Evolutionary conservation across 2,113 vertebrate genomes (phyloP).

Genomic region (Sterna hirundo): DNA sequence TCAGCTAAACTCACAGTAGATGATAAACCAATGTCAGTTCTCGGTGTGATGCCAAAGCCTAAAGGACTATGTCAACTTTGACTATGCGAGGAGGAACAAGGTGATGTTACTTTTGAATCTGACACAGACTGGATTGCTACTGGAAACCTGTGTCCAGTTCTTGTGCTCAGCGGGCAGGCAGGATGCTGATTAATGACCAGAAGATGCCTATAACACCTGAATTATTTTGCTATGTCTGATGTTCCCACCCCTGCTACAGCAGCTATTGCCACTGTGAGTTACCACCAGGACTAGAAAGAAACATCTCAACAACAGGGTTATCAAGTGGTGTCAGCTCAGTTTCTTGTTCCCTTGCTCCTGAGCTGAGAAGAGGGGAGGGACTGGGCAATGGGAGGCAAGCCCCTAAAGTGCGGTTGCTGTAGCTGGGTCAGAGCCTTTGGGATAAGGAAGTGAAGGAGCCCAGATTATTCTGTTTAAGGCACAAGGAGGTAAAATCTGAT

Average conservation of each 20-base stretch:
- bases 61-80: neutral
- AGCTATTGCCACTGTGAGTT: neutral
- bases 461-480: neutral
- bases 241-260: neutral
- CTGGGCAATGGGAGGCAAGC: neutral
- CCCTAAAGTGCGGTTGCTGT: neutral
- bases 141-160: neutral
- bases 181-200: neutral
- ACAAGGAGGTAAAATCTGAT: neutral
- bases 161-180: neutral
- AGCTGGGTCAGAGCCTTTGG: neutral
- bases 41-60: neutral
- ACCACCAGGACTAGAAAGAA: neutral
- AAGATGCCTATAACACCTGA: neutral
- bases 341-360: neutral
- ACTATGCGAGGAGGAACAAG: neutral
- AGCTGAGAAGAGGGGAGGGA: neutral
- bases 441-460: neutral
- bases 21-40: neutral
- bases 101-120: neutral
- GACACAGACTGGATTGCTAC: neutral
- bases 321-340: neutral
- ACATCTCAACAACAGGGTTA: neutral
- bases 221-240: neutral
- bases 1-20: neutral